Conservation (phyloP, 2,888 invertebrate genomes). For the Clivina fossor region DNA sequence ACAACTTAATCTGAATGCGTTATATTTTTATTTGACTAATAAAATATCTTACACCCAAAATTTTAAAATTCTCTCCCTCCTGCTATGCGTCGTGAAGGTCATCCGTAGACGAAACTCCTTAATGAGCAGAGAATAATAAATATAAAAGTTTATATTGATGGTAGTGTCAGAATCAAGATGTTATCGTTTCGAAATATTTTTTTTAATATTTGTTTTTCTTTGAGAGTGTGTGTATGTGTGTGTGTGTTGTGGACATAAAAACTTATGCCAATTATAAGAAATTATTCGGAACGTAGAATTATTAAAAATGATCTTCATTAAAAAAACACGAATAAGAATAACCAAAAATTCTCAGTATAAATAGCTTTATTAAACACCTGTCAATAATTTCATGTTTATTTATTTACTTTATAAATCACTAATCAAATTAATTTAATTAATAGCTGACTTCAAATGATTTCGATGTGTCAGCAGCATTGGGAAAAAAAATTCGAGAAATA, state of each 20-base stretch:
- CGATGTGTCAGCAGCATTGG: no score
- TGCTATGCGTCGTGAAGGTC: slow-evolving; percentile 11
- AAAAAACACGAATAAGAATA: no score
- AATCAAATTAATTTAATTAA: no score
- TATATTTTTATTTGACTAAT: slow-evolving; percentile 25
- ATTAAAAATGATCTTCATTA: not conserved
- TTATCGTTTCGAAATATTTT: slow-evolving; percentile 18
- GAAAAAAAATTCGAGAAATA: no score
- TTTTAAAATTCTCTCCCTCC: slow-evolving; percentile 12
- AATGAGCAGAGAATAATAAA: slow-evolving; percentile 29
- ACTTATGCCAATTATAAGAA: slow-evolving; percentile 22
- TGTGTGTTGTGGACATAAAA: slow-evolving; percentile 19
- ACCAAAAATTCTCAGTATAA: not conserved
- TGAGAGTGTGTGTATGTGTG: no score
- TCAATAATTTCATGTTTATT: not conserved
- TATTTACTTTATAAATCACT: no score
- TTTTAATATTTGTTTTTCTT: slow-evolving; percentile 18
- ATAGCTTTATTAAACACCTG: not conserved
- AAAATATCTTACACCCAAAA: slow-evolving; percentile 22
- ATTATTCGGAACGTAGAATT: not conserved
- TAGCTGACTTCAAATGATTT: no score
- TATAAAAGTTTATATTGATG: slow-evolving; percentile 31
- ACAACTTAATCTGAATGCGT: slow-evolving; percentile 21
- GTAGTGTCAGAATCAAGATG: slow-evolving; percentile 19
- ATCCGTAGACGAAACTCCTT: slow-evolving; percentile 4